Evolutionary conservation across 2,113 vertebrate species (phyloP).

Genomic region (Gallinago undulata): DNA sequence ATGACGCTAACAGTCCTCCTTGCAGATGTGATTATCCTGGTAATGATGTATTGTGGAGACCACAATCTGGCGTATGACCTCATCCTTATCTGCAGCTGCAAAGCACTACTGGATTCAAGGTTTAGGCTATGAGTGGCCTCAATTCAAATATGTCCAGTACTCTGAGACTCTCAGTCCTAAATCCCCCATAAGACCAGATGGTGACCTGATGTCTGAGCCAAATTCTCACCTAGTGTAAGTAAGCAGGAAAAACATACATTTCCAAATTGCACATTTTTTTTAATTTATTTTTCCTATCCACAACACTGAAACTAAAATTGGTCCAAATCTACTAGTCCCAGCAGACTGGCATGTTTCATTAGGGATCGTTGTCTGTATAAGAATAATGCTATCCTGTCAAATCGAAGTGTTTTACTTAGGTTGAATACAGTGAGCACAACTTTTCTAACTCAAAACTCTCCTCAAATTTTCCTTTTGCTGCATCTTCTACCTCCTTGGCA

Average conservation of each 20-base stretch:
- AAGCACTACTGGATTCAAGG: constrained; percentile 23
- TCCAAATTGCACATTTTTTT: neutral
- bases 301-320: neutral
- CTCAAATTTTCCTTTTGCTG: constrained; percentile 1
- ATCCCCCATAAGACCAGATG: neutral
- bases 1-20: constrained; percentile 38
- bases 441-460: neutral
- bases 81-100: constrained; percentile 65
- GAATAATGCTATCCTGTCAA: constrained; percentile 1
- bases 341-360: constrained; percentile 10
- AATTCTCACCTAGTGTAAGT: constrained; percentile 35
- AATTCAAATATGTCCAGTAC: constrained; percentile 15
- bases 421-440: neutral
- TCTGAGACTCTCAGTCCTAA: neutral
- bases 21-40: constrained; percentile 53
- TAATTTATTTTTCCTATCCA: neutral
- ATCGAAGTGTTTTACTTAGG: neutral
- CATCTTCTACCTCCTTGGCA: neutral
- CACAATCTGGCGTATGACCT: constrained; percentile 41
- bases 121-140: constrained; percentile 19
- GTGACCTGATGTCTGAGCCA: constrained; percentile 18
- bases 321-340: neutral
- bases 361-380: neutral
- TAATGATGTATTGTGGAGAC: constrained; percentile 46
- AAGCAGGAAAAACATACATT: neutral